Evolutionary conservation across 2,888 invertebrate genomes (phyloP), one percentile per base, ranked within the genome.

Genomic region (Dryobotodes eremita): DNA sequence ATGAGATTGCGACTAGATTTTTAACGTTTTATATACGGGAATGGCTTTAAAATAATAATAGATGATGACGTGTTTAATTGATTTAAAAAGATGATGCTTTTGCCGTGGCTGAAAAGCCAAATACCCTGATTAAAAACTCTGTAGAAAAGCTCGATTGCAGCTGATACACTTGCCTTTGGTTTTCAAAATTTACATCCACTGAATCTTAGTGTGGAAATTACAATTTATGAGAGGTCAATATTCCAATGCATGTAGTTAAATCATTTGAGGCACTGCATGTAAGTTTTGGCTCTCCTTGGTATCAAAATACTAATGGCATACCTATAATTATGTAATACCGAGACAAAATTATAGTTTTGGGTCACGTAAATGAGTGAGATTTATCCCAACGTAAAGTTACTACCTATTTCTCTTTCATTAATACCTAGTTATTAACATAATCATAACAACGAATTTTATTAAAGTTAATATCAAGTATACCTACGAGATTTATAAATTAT

Each of bases 291-390:
- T 83, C 26, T 65, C 64, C 53, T 59, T 66, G 65, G 77, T 79
- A 77, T 77, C 83, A 83, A 79, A 83, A 77, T 83, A 59, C 83
- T 77, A 79, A 79, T 79, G 64, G 26, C 65, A 77, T 23, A 57
- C 48, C 20, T 79, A 83, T 66, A n/a, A n/a, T n/a, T n/a, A 66
- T 83, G 46, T 82, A 66, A 65, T 83, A 83, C 50, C 0, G 15
- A 83, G 53, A 66, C 36, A 20, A 83, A 83, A 66, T 55, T 61
- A 55, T 36, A 66, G 83, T 77, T 66, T 61, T 77, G 8, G 77
- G 65, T 83, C 53, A 36, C 59, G 50, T 59, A 76, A 65, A 36
- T 76, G 23, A 65, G 20, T 4, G 26, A 83, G 59, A 66, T 61
- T 77, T 65, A 26, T 48, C 15, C 0, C 15, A 53, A 17, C 5